A percentile compares a stretch with the other conserved stretches of the same genome.
Conservation (phyloP, 2,888 invertebrate species). For the Saturnia pavonia region DNA sequence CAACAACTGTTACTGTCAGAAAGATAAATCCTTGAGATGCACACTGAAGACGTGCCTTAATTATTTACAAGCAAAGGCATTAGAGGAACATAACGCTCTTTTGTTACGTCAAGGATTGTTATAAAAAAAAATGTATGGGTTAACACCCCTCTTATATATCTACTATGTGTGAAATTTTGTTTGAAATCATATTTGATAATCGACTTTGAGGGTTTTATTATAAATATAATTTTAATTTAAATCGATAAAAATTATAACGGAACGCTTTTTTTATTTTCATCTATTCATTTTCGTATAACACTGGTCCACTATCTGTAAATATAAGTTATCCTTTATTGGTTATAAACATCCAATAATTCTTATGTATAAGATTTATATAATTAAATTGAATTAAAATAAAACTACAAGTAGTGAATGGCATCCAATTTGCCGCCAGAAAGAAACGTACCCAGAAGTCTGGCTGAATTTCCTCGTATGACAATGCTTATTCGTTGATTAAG, state of each 20-base stretch:
- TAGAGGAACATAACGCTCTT: slow-evolving; percentile 38
- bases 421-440: too few relatives aligned
- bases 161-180: not conserved
- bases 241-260: not conserved
- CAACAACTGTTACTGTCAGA: slow-evolving; percentile 65
- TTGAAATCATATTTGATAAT: not conserved
- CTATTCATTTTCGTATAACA: too few relatives aligned
- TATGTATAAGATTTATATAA: too few relatives aligned
- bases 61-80: slow-evolving; percentile 38
- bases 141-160: not conserved
- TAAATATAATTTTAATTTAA: not conserved
- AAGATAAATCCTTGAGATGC: slow-evolving; percentile 52
- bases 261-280: too few relatives aligned
- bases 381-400: too few relatives aligned
- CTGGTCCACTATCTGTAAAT: too few relatives aligned
- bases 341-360: too few relatives aligned
- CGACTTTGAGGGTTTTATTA: not conserved
- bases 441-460: too few relatives aligned
- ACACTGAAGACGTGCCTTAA: slow-evolving; percentile 64
- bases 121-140: not conserved
- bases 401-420: too few relatives aligned
- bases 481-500: too few relatives aligned
- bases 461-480: too few relatives aligned
- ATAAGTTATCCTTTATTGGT: too few relatives aligned
- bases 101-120: not conserved